These are phyloP conservation scores for Pristionchus entomophagus DNA, from an alignment of 2,888 invertebrate species.

Conservation along the genomic window DNA sequence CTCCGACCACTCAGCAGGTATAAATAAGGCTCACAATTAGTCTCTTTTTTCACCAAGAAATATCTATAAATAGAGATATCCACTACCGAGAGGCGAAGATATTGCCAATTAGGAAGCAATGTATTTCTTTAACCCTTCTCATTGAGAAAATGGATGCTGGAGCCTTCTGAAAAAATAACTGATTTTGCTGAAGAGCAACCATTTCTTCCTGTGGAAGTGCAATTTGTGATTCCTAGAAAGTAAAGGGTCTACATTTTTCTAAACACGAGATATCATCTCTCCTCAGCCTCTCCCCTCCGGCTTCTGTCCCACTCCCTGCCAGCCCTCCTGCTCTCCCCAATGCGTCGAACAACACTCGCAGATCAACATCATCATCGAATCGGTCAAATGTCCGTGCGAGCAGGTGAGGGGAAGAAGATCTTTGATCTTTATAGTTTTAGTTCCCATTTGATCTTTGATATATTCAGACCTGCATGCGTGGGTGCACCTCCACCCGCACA, in stretches of 20 bases:
- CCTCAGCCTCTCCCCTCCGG: conserved; percentile 13
- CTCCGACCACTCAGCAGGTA: background rate
- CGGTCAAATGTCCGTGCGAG: conserved; percentile 48
- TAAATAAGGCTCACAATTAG: background rate
- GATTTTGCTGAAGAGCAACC: background rate
- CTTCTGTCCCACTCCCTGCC: conserved; percentile 53
- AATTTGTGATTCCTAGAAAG: too few species aligned
- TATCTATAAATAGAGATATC: too few species aligned
- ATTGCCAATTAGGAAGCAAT: background rate
- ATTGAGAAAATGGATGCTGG: too few species aligned
- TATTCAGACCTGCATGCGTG: conserved; percentile 45
- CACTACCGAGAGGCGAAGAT: too few species aligned
- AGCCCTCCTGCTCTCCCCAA: conserved; percentile 58
- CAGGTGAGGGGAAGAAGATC: conserved; percentile 35
- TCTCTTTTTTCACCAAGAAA: too few species aligned
- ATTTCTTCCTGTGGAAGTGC: too few species aligned
- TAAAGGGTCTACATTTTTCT: too few species aligned
- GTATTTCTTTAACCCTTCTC: too few species aligned
- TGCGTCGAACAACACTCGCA: conserved; percentile 55
- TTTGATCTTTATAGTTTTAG: conserved; percentile 21
- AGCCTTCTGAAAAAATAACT: too few species aligned
- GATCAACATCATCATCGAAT: conserved; percentile 49
- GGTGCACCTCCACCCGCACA: conserved; percentile 15
- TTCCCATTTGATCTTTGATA: background rate
- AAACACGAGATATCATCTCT: too few species aligned